A percentile compares a stretch with the other conserved stretches of the same genome.
Evolutionary conservation across 2,113 vertebrate genomes (phyloP).

Genomic region (Heterotis niloticus): DNA sequence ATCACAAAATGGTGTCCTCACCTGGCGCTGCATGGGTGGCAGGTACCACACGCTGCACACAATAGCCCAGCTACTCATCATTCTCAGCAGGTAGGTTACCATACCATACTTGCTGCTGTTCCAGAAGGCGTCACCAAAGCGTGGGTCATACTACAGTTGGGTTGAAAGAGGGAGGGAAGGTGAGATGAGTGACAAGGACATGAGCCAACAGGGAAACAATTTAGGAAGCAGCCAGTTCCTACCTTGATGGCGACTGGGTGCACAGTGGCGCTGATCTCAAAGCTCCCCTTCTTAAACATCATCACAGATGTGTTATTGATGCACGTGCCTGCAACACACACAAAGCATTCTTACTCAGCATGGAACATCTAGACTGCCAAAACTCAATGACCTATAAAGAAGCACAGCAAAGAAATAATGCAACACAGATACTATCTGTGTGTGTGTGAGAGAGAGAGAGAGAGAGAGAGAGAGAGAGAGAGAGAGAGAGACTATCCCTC

Average conservation of each 20-base stretch:
- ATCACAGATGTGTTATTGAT: constrained; percentile 88
- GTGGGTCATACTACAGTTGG: constrained; percentile 73
- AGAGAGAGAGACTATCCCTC: not conserved
- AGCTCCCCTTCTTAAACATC: constrained; percentile 92
- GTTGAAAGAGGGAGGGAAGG: not conserved
- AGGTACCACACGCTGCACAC: constrained; percentile 86
- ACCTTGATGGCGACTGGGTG: constrained; percentile 90
- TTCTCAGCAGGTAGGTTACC: constrained; percentile 81
- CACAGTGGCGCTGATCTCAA: constrained; percentile 79
- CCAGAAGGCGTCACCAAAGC: constrained; percentile 83
- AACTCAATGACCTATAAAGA: not conserved
- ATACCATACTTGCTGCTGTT: constrained; percentile 86
- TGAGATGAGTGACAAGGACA: not conserved
- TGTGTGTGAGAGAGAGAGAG: not conserved
- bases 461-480: not conserved
- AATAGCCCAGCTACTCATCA: constrained; percentile 89
- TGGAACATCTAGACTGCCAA: not conserved
- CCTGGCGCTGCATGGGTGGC: constrained; percentile 62
- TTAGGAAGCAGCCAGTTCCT: not conserved
- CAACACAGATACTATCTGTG: not conserved
- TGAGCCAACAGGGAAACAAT: not conserved
- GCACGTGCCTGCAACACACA: constrained; percentile 71
- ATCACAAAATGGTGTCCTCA: not conserved
- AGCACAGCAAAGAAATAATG: not conserved
- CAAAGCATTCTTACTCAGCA: not conserved